phyloP scores from a whole-genome alignment of 2,113 vertebrate species.

The Lontra canadensis region DNA sequence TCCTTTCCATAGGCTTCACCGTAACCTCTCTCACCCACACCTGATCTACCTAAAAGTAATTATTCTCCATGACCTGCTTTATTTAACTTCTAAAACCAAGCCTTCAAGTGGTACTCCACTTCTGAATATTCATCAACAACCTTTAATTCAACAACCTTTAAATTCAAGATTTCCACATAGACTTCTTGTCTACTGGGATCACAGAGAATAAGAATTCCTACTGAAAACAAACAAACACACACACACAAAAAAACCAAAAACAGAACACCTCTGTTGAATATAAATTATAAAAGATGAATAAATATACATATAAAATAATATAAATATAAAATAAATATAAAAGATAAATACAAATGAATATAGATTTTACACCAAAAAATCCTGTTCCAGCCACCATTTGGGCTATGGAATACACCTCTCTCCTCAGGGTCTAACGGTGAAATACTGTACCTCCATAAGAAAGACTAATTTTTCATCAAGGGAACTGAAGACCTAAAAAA shows the following conservation, averaged over 20 bases:
- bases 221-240: neutral
- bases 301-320: too few species aligned
- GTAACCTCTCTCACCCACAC: neutral
- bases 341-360: neutral
- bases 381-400: neutral
- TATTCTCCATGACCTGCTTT: neutral
- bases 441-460: neutral
- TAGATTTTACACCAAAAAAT: neutral
- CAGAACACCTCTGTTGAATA: neutral
- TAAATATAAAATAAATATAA: neutral
- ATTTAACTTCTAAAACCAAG: neutral
- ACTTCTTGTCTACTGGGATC: neutral
- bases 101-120: neutral
- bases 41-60: neutral
- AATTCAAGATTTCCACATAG: neutral
- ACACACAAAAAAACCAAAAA: too few species aligned
- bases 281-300: neutral
- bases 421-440: neutral
- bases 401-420: neutral
- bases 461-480: neutral
- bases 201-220: neutral
- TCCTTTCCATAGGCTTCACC: neutral
- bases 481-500: neutral
- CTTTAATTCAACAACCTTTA: neutral
- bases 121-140: neutral